These are phyloP conservation scores for Crotalus viridis DNA, from an alignment of 2,113 vertebrate genomes.

Conservation along the genomic window DNA sequence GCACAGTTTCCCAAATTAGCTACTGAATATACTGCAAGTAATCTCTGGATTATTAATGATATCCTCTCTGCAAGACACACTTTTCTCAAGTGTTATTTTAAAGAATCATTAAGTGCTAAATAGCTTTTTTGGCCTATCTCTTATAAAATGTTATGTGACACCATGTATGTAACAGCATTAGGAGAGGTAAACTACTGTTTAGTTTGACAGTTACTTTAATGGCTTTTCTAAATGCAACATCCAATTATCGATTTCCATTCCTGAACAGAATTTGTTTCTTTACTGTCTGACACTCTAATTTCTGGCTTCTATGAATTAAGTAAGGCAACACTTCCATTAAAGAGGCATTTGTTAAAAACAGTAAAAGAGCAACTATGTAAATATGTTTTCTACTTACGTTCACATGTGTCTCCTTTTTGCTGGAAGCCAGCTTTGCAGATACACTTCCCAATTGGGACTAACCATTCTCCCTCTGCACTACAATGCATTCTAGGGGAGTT, in stretches of 20 bases:
- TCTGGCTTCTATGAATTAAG: slow-evolving; percentile 4
- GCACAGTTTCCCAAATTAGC: slow-evolving; percentile 9
- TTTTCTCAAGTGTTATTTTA: not conserved
- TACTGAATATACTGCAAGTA: slow-evolving; percentile 8
- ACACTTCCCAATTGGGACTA: slow-evolving; percentile 99
- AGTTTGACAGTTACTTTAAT: not conserved
- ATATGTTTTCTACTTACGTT: slow-evolving; percentile 84
- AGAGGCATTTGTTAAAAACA: not conserved
- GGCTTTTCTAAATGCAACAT: slow-evolving; percentile 13
- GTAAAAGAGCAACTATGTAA: not conserved
- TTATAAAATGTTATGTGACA: slow-evolving; percentile 6
- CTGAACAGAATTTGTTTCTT: slow-evolving; percentile 12
- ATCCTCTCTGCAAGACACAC: not conserved
- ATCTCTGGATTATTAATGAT: slow-evolving; percentile 1
- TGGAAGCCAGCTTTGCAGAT: slow-evolving; percentile 98
- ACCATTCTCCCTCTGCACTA: slow-evolving; percentile 97
- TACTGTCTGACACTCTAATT: not conserved
- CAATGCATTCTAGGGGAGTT: slow-evolving; percentile 99
- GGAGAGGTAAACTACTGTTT: not conserved
- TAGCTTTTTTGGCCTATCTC: not conserved
- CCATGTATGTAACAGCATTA: not conserved
- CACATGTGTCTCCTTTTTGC: slow-evolving; percentile 95
- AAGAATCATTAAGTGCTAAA: slow-evolving; percentile 19
- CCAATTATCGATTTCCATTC: slow-evolving; percentile 8
- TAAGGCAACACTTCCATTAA: not conserved